phyloP scores from a whole-genome alignment of 2,888 invertebrate genomes.

The Mystacides longicornis region DNA sequence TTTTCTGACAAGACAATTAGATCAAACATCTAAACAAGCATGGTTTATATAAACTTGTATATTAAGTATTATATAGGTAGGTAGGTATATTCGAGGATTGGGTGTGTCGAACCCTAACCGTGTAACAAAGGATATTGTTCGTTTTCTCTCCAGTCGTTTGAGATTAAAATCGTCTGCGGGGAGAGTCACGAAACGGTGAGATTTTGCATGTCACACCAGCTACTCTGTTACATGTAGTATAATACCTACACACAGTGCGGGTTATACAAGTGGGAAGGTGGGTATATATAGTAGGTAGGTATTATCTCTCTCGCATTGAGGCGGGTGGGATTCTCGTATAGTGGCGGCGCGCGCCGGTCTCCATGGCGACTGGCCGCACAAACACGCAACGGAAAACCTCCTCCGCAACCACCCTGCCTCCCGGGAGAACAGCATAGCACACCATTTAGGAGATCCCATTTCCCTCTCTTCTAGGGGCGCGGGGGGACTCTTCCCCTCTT shows the following conservation, averaged over 20 bases:
- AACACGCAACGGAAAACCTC: constrained; percentile 23
- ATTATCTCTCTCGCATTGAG: background rate
- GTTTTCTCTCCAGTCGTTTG: background rate
- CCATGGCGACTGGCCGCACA: constrained; percentile 24
- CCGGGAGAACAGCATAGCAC: constrained; percentile 1
- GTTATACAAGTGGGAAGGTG: background rate
- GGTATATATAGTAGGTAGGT: background rate
- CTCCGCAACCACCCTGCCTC: constrained; percentile 4
- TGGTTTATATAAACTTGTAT: background rate
- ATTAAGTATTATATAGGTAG: background rate
- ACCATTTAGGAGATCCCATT: constrained; percentile 9
- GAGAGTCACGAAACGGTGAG: constrained; percentile 1
- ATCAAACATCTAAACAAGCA: background rate
- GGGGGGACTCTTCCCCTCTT: constrained; percentile 3
- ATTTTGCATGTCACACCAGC: background rate
- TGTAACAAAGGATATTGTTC: background rate
- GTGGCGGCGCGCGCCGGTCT: constrained; percentile 18
- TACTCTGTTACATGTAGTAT: too few species aligned
- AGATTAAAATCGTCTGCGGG: background rate
- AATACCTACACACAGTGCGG: background rate
- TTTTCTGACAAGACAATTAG: too few species aligned
- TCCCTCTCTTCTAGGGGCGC: background rate
- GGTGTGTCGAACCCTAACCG: background rate
- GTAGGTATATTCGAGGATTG: background rate
- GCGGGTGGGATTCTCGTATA: constrained; percentile 10